Conservation (phyloP, 30 jellyfish, hydroid and myxozoan genomes). For the Calvadosia cruxmelitensis region DNA sequence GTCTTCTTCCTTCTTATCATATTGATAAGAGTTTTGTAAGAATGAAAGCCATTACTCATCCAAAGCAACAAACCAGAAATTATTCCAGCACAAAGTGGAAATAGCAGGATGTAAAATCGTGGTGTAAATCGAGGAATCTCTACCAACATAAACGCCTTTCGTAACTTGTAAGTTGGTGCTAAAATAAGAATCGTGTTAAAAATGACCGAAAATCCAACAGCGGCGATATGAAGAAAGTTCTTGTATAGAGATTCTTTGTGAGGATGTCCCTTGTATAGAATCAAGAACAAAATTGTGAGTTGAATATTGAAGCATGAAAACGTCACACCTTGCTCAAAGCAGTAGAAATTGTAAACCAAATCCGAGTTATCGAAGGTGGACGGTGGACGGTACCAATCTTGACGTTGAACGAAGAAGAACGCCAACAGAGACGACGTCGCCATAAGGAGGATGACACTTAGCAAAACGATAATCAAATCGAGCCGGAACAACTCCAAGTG, state of each 20-base stretch:
- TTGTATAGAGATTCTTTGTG: slow-evolving; percentile 13
- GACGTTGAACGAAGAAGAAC: neutral
- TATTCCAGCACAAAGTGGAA: neutral
- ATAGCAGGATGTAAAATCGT: neutral
- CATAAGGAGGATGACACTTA: too few species aligned
- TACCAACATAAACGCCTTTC: slow-evolving; percentile 1
- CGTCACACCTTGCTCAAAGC: slow-evolving; percentile 19
- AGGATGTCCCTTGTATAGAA: slow-evolving; percentile 17
- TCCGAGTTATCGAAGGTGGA: neutral
- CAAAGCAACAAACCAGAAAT: neutral
- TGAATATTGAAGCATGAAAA: slow-evolving; percentile 3
- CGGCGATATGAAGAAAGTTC: neutral
- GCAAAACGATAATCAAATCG: neutral
- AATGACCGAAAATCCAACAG: neutral
- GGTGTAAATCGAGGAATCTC: neutral
- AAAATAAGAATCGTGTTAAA: neutral
- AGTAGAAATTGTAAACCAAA: neutral
- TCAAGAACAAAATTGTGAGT: neutral
- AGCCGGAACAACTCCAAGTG: neutral
- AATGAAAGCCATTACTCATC: neutral
- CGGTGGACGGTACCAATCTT: slow-evolving; percentile 32
- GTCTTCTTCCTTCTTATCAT: neutral
- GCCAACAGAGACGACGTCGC: slow-evolving; percentile 1
- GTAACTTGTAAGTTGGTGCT: neutral
- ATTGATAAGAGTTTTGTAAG: too few species aligned